These are phyloP conservation scores for Temnothorax curvispinosus DNA, from an alignment of 1,140 invertebrate species.

Conservation along the genomic window DNA sequence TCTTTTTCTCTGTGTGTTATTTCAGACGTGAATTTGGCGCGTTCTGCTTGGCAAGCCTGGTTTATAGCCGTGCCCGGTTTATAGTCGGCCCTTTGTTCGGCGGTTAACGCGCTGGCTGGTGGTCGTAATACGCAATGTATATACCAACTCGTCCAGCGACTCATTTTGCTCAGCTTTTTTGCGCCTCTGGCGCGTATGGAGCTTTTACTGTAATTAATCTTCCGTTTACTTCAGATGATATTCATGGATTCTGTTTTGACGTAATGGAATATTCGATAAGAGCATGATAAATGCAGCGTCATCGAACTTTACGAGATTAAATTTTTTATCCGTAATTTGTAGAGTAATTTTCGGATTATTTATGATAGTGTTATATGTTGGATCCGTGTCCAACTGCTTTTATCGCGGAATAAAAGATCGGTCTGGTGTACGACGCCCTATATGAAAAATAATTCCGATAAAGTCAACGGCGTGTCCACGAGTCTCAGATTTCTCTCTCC, in stretches of 20 bases:
- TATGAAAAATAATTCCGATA: constrained; percentile 15
- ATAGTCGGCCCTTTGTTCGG: constrained; percentile 69
- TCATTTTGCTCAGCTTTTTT: constrained; percentile 31
- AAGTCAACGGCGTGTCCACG: neutral
- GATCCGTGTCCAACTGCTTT: neutral
- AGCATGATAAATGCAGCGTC: neutral
- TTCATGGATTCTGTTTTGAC: neutral
- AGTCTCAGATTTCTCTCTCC: constrained; percentile 34
- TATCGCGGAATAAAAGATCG: neutral
- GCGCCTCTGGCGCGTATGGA: neutral
- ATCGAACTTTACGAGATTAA: neutral
- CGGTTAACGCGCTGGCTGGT: constrained; percentile 48
- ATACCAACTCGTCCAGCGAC: constrained; percentile 3
- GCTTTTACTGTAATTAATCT: constrained; percentile 29
- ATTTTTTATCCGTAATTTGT: neutral
- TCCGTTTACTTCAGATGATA: neutral
- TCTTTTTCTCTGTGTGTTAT: constrained; percentile 33
- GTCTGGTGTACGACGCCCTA: neutral
- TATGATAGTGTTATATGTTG: neutral
- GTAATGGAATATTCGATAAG: neutral
- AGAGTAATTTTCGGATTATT: neutral
- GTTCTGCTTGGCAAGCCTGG: constrained; percentile 54
- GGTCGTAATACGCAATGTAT: constrained; percentile 46
- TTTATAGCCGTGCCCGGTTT: constrained; percentile 58
- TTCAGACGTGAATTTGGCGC: constrained; percentile 62